phyloP scores from a whole-genome alignment of 2,113 vertebrate species.

The Octodon degus region DNA sequence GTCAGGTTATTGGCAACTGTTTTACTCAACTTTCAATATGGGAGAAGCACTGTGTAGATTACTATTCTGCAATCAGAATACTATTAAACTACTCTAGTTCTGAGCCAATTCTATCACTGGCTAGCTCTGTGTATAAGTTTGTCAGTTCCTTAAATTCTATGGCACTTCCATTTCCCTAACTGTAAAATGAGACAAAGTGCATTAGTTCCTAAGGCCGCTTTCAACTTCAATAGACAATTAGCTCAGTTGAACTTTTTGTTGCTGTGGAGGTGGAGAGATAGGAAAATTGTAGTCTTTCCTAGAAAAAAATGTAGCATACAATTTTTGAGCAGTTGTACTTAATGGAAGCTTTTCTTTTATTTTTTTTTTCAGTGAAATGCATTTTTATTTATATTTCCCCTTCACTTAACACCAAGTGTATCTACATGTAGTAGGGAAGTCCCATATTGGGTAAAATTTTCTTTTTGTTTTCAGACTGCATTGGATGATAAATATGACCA shows the following conservation, averaged over 20 bases:
- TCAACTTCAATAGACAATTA: slow-evolving; percentile 45
- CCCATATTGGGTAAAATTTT: background rate
- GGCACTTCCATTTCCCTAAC: slow-evolving; percentile 32
- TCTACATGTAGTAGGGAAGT: background rate
- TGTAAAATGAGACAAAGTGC: slow-evolving; percentile 59
- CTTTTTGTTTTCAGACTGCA: background rate
- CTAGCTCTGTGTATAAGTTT: slow-evolving; percentile 32
- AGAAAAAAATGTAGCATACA: background rate
- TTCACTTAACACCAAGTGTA: background rate
- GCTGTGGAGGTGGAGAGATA: background rate
- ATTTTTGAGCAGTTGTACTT: slow-evolving; percentile 50
- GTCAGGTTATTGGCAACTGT: slow-evolving; percentile 29
- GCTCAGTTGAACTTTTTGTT: background rate
- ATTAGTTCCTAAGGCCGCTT: slow-evolving; percentile 40
- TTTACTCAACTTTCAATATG: slow-evolving; percentile 39
- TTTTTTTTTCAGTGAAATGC: background rate
- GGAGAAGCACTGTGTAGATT: slow-evolving; percentile 14
- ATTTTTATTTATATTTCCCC: background rate
- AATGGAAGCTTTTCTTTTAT: background rate
- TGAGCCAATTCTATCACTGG: slow-evolving; percentile 48
- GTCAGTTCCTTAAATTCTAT: slow-evolving; percentile 50
- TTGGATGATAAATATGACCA: background rate
- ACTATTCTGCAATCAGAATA: slow-evolving; percentile 43
- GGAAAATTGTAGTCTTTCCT: slow-evolving; percentile 3
- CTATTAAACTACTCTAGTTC: slow-evolving; percentile 34